phyloP scores from a whole-genome alignment of 1,140 invertebrate genomes.

The Trichomalopsis sarcophagae region DNA sequence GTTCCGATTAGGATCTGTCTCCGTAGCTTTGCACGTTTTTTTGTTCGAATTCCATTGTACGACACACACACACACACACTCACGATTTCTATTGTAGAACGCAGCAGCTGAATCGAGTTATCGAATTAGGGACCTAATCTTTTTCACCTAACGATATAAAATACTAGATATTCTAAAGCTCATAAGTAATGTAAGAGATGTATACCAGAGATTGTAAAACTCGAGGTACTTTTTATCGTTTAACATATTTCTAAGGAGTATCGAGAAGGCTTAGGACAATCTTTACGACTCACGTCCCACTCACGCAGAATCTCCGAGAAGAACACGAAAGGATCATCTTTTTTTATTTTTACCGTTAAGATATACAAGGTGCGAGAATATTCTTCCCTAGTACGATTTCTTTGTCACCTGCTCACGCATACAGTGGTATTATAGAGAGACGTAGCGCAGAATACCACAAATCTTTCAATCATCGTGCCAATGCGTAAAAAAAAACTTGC shows the following conservation, averaged over 20 bases:
- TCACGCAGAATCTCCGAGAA: background rate
- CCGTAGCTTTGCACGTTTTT: background rate
- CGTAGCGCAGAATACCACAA: background rate
- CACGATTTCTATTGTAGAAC: background rate
- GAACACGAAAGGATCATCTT: background rate
- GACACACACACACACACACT: background rate
- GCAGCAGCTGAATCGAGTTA: background rate
- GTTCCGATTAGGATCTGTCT: background rate
- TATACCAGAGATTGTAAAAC: background rate
- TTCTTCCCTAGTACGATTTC: background rate
- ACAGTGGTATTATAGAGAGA: background rate
- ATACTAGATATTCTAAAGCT: background rate
- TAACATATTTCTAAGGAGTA: background rate
- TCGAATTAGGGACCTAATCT: background rate
- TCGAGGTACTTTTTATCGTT: background rate
- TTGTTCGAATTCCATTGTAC: background rate
- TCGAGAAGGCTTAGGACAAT: slow-evolving; percentile 6
- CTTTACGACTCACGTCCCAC: background rate
- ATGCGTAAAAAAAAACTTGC: slow-evolving; percentile 66
- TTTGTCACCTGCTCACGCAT: background rate
- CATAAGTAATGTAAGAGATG: background rate
- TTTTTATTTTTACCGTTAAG: slow-evolving; percentile 4
- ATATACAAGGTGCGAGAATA: slow-evolving; percentile 1
- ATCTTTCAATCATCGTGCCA: slow-evolving; percentile 65
- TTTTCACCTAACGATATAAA: background rate